A percentile compares a stretch with the other conserved stretches of the same genome.
phyloP scores from a whole-genome alignment of 1,140 invertebrate species.

The Lepidostoma basale region DNA sequence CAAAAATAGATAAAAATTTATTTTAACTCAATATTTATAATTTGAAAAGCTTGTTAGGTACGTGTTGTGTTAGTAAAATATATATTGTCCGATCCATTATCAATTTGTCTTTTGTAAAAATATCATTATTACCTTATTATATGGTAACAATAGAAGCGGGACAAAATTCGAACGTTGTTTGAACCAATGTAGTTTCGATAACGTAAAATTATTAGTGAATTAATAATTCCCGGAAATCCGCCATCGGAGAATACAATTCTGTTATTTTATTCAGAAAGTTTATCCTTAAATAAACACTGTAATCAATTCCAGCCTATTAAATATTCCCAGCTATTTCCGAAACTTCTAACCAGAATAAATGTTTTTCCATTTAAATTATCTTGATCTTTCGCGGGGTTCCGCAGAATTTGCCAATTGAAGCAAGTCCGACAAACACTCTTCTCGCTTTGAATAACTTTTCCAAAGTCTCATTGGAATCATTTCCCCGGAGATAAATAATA shows the following conservation, averaged over 20 bases:
- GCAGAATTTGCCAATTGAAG: conserved; percentile 3
- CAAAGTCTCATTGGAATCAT: too few relatives aligned
- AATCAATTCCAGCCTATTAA: conserved; percentile 27
- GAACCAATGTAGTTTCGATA: too few relatives aligned
- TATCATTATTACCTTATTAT: too few relatives aligned
- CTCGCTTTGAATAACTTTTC: neutral
- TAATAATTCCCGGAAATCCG: neutral
- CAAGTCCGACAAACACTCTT: neutral
- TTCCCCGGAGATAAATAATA: too few relatives aligned
- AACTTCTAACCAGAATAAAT: conserved; percentile 18
- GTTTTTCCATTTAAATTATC: conserved; percentile 28
- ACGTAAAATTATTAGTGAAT: neutral
- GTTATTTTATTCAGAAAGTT: conserved; percentile 17
- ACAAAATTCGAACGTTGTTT: too few relatives aligned
- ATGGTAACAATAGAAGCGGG: too few relatives aligned
- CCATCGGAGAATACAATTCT: conserved; percentile 10
- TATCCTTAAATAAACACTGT: conserved; percentile 19
- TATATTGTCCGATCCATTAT: too few relatives aligned
- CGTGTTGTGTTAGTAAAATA: too few relatives aligned
- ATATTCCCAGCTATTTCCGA: conserved; percentile 6
- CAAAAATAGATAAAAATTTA: too few relatives aligned
- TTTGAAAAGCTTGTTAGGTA: too few relatives aligned
- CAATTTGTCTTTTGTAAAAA: too few relatives aligned
- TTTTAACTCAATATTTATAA: too few relatives aligned
- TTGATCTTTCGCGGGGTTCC: conserved; percentile 10